Evolutionary conservation across 2,888 invertebrate species (phyloP), one percentile per base, ranked within the genome.

Genomic region (Drosophila lacicola): DNA sequence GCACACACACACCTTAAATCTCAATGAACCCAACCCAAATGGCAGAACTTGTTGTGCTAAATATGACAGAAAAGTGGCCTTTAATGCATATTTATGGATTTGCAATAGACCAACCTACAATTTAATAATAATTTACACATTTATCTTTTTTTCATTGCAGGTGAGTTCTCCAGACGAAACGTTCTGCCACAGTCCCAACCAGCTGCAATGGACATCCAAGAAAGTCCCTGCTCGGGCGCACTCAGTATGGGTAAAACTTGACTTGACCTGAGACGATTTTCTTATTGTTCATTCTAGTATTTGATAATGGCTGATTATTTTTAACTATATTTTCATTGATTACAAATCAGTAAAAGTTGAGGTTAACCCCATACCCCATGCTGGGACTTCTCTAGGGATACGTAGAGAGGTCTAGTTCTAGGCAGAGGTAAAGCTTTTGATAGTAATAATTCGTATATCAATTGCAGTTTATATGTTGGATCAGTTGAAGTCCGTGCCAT

Each of bases 91-190:
- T 57, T 54, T 53, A 14, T 58, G 55, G 49, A 42, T 50, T 54
- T 49, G 25, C 44, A 58, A 21, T 42, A 36, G 19, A 56, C 46
- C 21, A 58, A 25, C 21, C 42, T 21, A 33, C 42, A 64, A 76
- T 47, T 46, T 54, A 46, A 46, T 63, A 50, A 60, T 67, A 41
- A 78, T 50, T 56, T 56, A 17, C 25, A 4, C 45, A 37, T 71
- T 50, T 25, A 8, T 58, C 37, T 47, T 42, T 33, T 33, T 10
- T 19, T 75, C 62, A 19, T 83, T 83, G 46, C 88, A 83, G 82
- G 82, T 83, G 77, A 83, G 82, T 85, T 63, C 37, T 3, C 10
- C 36, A 21, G 41, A 6, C 17, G 5, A 45, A 39, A n/a, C n/a
- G 19, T 21, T 11, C 8, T 8, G 8, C 4, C 13, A 25, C 21